Conservation (phyloP, 2,797 vertebrate species). For the Sebastiscus albofasciatus region DNA sequence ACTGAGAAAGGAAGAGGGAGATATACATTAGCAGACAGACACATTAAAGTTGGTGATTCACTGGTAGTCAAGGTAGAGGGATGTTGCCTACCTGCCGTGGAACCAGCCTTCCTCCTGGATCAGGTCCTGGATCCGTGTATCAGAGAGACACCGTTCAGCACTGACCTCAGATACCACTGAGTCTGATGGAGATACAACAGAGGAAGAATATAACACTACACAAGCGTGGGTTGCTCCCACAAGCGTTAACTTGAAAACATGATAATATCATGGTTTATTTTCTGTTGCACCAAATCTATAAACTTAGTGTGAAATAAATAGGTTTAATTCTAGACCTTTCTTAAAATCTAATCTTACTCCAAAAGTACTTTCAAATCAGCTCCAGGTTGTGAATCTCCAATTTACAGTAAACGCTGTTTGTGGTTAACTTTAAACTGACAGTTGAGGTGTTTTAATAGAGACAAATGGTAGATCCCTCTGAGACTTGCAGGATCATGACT, state of each 20-base stretch:
- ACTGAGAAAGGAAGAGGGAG: not conserved
- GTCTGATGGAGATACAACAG: conserved; percentile 5
- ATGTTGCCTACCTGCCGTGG: conserved; percentile 84
- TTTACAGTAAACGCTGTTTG: not conserved
- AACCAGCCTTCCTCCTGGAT: conserved; percentile 90
- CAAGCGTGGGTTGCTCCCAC: not conserved
- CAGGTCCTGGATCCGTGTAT: conserved; percentile 73
- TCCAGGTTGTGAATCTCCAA: not conserved
- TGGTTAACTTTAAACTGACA: not conserved
- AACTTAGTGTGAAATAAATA: not conserved
- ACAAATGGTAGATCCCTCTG: no score
- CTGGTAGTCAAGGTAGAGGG: not conserved
- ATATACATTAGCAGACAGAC: not conserved
- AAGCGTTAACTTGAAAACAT: not conserved
- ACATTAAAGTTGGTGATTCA: not conserved
- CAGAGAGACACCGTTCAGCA: conserved; percentile 26
- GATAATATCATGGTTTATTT: not conserved
- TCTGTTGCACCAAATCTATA: not conserved
- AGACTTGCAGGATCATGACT: no score
- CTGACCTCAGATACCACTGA: conserved; percentile 29
- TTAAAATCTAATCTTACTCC: not conserved
- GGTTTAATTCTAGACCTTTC: not conserved
- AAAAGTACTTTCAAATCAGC: not conserved
- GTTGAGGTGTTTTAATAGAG: not conserved
- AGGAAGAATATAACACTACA: not conserved